phyloP scores from a whole-genome alignment of 2,797 vertebrate species.

The Cheirogaleus major region DNA sequence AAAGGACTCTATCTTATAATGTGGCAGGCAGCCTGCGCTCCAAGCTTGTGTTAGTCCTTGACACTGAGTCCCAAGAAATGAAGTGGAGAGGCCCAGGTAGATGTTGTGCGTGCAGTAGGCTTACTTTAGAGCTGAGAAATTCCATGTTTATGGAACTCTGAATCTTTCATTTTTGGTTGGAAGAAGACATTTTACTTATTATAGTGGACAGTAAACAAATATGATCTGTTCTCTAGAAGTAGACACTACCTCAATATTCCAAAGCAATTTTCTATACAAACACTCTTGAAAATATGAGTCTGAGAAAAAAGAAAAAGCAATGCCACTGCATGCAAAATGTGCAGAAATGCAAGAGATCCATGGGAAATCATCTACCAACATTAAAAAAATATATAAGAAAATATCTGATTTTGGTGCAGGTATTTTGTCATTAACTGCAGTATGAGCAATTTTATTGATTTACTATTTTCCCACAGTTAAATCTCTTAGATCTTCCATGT shows the following conservation, averaged over 20 bases:
- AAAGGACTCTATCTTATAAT: neutral
- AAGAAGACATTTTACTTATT: neutral
- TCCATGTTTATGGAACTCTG: neutral
- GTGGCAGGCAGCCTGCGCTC: neutral
- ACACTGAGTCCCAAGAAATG: rapidly evolving
- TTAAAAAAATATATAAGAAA: neutral
- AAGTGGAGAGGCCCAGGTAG: neutral
- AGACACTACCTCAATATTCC: neutral
- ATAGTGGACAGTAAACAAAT: neutral
- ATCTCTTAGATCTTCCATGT: neutral
- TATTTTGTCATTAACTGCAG: neutral
- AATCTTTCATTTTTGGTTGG: neutral
- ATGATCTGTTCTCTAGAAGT: neutral
- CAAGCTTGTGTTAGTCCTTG: neutral
- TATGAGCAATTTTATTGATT: neutral
- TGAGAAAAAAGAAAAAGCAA: neutral
- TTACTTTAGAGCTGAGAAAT: neutral
- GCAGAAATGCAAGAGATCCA: neutral
- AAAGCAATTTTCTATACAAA: neutral
- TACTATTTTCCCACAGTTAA: neutral
- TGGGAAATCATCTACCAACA: neutral
- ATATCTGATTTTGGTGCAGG: neutral
- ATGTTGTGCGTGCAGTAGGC: neutral
- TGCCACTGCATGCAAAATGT: neutral
- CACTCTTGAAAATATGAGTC: neutral